Base-by-base conservation (phyloP, 2,113 vertebrate species). In the Pseudopodoces humilis region DNA sequence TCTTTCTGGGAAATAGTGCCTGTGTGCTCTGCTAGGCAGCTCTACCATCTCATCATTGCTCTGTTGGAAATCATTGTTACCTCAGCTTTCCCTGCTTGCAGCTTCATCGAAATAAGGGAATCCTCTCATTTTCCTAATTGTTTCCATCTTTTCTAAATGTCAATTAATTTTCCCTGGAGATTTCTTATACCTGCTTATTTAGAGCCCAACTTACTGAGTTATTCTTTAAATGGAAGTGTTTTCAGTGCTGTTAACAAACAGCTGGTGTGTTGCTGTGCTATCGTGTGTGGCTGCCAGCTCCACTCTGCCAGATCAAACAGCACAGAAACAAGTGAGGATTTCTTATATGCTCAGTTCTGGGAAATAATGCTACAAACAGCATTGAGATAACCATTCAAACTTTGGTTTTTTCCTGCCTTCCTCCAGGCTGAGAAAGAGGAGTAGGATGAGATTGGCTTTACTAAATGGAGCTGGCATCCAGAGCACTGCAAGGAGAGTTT, bases 151-250 rank as follows among this genome's bases (percentile, higher is more conserved):
- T 96, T 90, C 90, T 81, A 94, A 96, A 83, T 65, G 94, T 95
- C 96, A 93, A 62, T 96, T 96, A 94, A 94, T 95, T 97, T 96
- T 83, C 96, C 88, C 74, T 84, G 56, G 47, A 91, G 89, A 37
- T 95, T 97, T 97, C 89, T 97, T 86, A 64, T 77, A 79, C 94
- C 95, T 97, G 83, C 91, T 96, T 81, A 91, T 95, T 97, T 97
- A 88, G 96, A 88, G 56, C 70, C 69, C 62, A 97, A 24, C 86
- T 94, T 89, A 92, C 92, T 74, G 88, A 71, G 92, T 92, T 94
- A 65, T 97, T 95, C 97, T 97, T 92, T 92, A 96, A 84, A 53
- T 81, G 69, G 78, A 71, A 88, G 71, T 91, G 79, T 88, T 97
- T 94, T 86, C 86, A 77, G 46, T 90, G 65, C 79, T 92, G 77